These are phyloP conservation scores for Syngnathoides biaculeatus DNA, from an alignment of 2,113 vertebrate genomes.

Conservation along the genomic window DNA sequence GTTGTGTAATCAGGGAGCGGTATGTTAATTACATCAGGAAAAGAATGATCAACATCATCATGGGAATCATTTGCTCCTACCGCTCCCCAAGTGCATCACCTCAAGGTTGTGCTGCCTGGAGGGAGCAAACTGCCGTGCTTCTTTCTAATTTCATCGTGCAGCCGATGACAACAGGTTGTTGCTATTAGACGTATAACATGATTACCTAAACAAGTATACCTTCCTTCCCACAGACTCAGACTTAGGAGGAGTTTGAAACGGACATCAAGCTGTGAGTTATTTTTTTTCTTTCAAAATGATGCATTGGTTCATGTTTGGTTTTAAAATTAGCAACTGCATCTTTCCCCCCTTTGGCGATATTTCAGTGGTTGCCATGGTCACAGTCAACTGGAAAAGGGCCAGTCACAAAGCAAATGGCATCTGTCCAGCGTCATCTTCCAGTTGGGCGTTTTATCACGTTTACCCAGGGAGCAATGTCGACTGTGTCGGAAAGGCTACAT, in stretches of 20 bases:
- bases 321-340: not conserved
- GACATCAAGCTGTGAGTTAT: not conserved
- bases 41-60: not conserved
- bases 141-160: not conserved
- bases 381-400: not conserved
- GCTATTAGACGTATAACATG: not conserved
- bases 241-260: too few relatives aligned
- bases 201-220: not conserved
- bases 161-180: not conserved
- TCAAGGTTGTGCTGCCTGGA: not conserved
- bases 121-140: not conserved
- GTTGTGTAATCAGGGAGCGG: not conserved
- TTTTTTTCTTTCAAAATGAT: not conserved
- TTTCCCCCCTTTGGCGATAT: not conserved
- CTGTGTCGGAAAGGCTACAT: not conserved
- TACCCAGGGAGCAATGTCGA: not conserved
- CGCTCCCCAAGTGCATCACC: not conserved
- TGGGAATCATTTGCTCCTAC: not conserved
- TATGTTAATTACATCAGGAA: not conserved
- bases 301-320: not conserved
- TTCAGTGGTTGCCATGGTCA: conserved; percentile 1
- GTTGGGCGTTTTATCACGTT: not conserved
- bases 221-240: not conserved
- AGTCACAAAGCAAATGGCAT: not conserved
- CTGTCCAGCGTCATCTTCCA: too few relatives aligned